These are phyloP conservation scores for Pseudopodoces humilis DNA, from an alignment of 2,113 vertebrate species.

Conservation along the genomic window DNA sequence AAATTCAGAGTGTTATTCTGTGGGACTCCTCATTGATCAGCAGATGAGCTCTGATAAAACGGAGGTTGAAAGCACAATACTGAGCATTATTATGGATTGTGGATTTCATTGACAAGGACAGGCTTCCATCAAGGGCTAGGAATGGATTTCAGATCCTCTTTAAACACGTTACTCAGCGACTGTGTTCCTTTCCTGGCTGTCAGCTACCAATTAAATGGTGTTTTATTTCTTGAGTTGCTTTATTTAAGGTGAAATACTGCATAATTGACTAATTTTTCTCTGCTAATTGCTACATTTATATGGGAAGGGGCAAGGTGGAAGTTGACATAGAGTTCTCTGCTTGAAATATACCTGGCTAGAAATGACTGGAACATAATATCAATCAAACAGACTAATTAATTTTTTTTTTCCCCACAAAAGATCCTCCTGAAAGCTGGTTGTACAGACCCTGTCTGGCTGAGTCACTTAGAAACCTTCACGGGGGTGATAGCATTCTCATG, in stretches of 20 bases:
- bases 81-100: neutral
- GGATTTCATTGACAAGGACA: neutral
- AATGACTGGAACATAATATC: neutral
- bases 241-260: conserved; percentile 29
- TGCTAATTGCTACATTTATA: conserved; percentile 7
- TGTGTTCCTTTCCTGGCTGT: neutral
- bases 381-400: neutral
- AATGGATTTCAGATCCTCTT: neutral
- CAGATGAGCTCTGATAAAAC: conserved; percentile 28
- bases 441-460: neutral
- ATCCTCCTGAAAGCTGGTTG: neutral
- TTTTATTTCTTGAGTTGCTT: conserved; percentile 28
- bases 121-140: neutral
- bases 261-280: conserved; percentile 6
- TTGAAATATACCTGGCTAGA: neutral
- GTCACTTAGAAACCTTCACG: neutral
- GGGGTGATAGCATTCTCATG: neutral
- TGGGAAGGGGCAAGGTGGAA: neutral
- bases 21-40: conserved; percentile 31
- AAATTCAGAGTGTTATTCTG: conserved; percentile 41
- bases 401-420: fast-evolving
- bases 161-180: neutral
- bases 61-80: neutral
- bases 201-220: neutral
- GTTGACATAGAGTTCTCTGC: neutral